Percentiles rank a stretch among this genome's conserved stretches.
Evolutionary conservation across 2,113 vertebrate species (phyloP).

Genomic region (Brachyhypopomus occidentalis): DNA sequence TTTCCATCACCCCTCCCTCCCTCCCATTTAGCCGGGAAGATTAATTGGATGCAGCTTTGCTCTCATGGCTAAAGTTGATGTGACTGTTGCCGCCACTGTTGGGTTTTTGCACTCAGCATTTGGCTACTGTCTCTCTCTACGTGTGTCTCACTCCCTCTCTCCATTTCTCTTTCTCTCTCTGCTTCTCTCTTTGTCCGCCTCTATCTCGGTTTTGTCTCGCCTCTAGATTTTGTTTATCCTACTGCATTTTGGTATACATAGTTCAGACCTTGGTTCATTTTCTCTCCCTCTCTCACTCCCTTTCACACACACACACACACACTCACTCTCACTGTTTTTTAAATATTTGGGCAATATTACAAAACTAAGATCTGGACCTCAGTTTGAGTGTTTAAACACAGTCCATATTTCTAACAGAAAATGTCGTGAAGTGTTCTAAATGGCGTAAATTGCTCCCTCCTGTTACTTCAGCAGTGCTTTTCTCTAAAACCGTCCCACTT

Average conservation of each 20-base stretch:
- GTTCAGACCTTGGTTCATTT: neutral
- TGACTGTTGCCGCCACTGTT: conserved; percentile 29
- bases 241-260: no score
- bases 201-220: conserved; percentile 12
- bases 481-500: conserved; percentile 32
- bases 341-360: conserved; percentile 39
- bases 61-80: conserved; percentile 53
- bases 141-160: neutral
- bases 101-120: conserved; percentile 40
- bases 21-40: conserved; percentile 54
- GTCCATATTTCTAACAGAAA: neutral
- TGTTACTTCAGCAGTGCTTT: neutral
- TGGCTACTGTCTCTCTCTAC: conserved; percentile 44
- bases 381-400: conserved; percentile 7
- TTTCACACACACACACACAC: neutral
- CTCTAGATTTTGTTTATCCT: no score
- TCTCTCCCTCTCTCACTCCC: neutral
- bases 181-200: neutral
- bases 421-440: neutral
- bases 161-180: neutral
- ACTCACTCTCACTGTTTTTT: neutral
- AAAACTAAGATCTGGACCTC: neutral
- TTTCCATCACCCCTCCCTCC: conserved; percentile 47
- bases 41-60: conserved; percentile 73
- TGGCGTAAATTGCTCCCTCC: conserved; percentile 35